Conservation (phyloP, 2,888 invertebrate genomes). For the Tetanocera ferruginea region DNA sequence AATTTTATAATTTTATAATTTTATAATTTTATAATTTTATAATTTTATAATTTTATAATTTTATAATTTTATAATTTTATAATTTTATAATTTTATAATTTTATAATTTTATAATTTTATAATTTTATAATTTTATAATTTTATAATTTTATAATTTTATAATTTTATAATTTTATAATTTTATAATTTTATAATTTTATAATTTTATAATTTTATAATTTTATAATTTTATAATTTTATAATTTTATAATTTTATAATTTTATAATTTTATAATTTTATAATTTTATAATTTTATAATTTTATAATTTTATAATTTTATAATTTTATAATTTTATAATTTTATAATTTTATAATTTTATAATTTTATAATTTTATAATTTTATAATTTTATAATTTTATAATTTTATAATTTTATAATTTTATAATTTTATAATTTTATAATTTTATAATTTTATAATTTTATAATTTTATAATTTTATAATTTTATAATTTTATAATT, state of each 20-base stretch:
- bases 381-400: not conserved
- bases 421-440: not conserved
- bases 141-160: no score
- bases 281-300: not conserved
- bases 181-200: not conserved
- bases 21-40: no score
- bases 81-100: no score
- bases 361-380: not conserved
- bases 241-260: not conserved
- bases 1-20: no score
- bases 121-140: no score
- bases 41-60: no score
- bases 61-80: no score
- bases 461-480: constrained; percentile 44
- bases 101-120: no score
- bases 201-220: not conserved
- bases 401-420: not conserved
- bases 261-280: not conserved
- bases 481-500: constrained; percentile 46
- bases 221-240: not conserved
- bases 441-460: not conserved
- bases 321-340: not conserved
- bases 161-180: not conserved
- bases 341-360: not conserved
- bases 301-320: not conserved